These are phyloP conservation scores for Bos indicus DNA, from an alignment of 2,113 vertebrate genomes.

Conservation along the genomic window DNA sequence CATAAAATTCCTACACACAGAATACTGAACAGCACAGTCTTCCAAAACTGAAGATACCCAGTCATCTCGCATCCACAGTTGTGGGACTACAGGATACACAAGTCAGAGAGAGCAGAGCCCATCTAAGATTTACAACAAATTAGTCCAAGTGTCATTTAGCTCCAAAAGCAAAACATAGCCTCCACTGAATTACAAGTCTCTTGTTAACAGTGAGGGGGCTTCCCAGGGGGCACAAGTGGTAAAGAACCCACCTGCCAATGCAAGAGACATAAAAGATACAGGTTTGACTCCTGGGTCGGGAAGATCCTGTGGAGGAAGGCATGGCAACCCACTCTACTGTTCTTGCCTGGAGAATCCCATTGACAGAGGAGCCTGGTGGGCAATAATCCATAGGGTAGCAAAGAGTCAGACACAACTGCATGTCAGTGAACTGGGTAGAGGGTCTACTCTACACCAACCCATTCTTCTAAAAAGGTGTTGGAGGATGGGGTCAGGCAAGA, in stretches of 20 bases:
- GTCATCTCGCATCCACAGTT: background rate
- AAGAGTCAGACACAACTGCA: background rate
- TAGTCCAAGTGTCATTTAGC: too few relatives aligned
- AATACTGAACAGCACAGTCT: background rate
- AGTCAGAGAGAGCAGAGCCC: background rate
- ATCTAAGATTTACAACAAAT: background rate
- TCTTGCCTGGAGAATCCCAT: background rate
- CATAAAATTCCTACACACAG: too few relatives aligned
- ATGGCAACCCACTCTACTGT: background rate
- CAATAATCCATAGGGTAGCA: background rate
- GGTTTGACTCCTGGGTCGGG: background rate
- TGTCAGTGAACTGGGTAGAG: background rate
- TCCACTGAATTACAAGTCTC: background rate
- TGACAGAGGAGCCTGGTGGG: background rate
- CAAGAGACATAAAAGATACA: background rate
- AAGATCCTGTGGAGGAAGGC: background rate
- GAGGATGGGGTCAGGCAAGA: too few relatives aligned
- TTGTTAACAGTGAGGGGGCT: background rate
- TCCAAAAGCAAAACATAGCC: background rate
- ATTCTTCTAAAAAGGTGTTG: background rate
- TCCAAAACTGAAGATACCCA: background rate
- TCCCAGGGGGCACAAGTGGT: background rate
- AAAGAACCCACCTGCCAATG: background rate
- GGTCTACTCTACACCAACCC: background rate
- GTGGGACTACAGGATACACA: too few relatives aligned